Percentiles rank a stretch among this genome's conserved stretches.
phyloP scores from a whole-genome alignment of 92 coral and sea anemone species.

The Heliopora coerulea region DNA sequence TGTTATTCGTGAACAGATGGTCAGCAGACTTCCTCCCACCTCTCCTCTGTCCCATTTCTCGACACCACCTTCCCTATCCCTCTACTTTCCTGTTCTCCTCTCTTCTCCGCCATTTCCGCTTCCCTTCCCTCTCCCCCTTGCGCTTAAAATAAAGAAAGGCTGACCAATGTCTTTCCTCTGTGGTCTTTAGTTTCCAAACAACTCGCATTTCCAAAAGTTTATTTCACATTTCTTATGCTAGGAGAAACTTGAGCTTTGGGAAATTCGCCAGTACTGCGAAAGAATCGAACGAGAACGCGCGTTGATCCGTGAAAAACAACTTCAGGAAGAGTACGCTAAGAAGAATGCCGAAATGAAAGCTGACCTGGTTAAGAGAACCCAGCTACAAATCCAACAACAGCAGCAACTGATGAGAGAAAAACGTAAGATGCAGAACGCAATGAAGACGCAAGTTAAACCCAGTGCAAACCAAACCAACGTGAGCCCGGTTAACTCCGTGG shows the following conservation, averaged over 20 bases:
- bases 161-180: too few species aligned
- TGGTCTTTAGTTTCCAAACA: too few species aligned
- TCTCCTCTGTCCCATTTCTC: too few species aligned
- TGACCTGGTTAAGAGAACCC: conserved; percentile 79
- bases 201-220: too few species aligned
- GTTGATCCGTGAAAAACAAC: conserved; percentile 81
- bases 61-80: too few species aligned
- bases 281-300: conserved; percentile 90
- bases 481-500: background rate
- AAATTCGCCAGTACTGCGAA: conserved; percentile 94
- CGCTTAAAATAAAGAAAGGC: too few species aligned
- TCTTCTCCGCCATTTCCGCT: too few species aligned
- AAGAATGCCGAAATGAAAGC: conserved; percentile 83
- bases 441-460: conserved; percentile 60
- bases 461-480: background rate
- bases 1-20: too few species aligned
- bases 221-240: background rate
- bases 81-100: too few species aligned
- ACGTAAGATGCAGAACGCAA: conserved; percentile 90
- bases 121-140: too few species aligned
- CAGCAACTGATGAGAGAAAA: conserved; percentile 83
- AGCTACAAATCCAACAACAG: conserved; percentile 70
- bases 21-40: too few species aligned
- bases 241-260: conserved; percentile 98
- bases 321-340: conserved; percentile 82